These are phyloP conservation scores for Crypturellus undulatus DNA, from an alignment of 2,113 vertebrate species.

Conservation along the genomic window DNA sequence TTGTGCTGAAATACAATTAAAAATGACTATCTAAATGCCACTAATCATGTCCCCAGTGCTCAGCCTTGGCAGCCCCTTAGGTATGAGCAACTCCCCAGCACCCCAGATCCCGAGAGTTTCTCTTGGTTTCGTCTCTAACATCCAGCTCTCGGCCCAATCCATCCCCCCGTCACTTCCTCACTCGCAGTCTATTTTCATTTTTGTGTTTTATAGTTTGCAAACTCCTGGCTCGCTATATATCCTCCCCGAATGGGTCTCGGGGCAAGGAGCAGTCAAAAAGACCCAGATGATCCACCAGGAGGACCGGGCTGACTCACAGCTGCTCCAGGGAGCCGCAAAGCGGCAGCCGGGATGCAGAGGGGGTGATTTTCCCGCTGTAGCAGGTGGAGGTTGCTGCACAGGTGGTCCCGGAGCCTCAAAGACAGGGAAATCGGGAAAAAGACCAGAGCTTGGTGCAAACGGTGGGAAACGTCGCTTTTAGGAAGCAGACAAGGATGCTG, in stretches of 20 bases:
- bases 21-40: neutral
- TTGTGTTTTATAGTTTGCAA: slow-evolving; percentile 34
- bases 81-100: neutral
- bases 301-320: neutral
- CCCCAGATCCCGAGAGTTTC: neutral
- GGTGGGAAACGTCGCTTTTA: neutral
- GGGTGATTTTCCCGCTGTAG: neutral
- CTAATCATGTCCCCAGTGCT: neutral
- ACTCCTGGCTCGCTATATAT: slow-evolving; percentile 22
- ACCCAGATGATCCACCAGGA: neutral
- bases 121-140: neutral
- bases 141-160: neutral
- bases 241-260: neutral
- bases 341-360: neutral
- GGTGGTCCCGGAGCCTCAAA: too few relatives aligned
- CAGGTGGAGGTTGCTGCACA: neutral
- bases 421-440: neutral
- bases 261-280: neutral
- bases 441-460: neutral
- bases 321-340: neutral
- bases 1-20: neutral
- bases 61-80: neutral
- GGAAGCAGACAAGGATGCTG: neutral
- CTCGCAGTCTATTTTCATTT: slow-evolving; percentile 3
- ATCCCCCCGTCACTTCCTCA: neutral